Evolutionary conservation across 1,140 invertebrate genomes (phyloP).

Genomic region (Dendrolimus kikuchii): DNA sequence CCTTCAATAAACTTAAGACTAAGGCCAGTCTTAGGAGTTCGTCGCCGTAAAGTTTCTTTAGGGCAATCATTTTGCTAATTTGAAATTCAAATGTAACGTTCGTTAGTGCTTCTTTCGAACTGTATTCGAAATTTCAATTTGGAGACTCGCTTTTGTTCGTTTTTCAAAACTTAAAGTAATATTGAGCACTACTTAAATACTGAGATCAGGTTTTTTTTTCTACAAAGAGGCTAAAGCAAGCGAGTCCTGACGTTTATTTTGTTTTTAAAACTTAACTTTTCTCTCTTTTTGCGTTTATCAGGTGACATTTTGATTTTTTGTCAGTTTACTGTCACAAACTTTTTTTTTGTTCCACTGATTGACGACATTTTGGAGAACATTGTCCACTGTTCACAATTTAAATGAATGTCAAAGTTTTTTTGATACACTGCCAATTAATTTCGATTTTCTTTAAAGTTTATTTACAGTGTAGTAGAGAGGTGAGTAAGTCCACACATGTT

Average conservation of each 20-base stretch:
- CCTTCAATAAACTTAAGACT: conserved; percentile 82
- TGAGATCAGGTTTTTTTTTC: conserved; percentile 48
- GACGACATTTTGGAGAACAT: conserved; percentile 36
- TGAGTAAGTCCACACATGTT: no score
- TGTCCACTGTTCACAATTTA: conserved; percentile 26
- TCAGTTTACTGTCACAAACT: conserved; percentile 32
- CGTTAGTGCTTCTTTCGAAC: conserved; percentile 1
- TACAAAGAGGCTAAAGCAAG: conserved; percentile 6
- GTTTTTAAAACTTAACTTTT: conserved; percentile 14
- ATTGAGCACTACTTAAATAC: conserved; percentile 63
- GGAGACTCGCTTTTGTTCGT: neutral
- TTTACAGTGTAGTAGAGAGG: no score
- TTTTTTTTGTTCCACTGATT: conserved; percentile 4
- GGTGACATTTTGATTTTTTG: conserved; percentile 51
- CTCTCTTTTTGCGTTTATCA: conserved; percentile 55
- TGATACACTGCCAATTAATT: neutral
- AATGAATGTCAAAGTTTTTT: neutral
- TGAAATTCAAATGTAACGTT: neutral
- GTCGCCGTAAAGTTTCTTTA: conserved; percentile 85
- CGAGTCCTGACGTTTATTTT: conserved; percentile 33
- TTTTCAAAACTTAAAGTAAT: conserved; percentile 15
- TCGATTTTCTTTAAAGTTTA: no score
- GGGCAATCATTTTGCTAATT: conserved; percentile 74
- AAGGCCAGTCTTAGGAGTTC: conserved; percentile 86
- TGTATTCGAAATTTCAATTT: neutral